A percentile compares a stretch with the other conserved stretches of the same genome.
phyloP scores from a whole-genome alignment of 2,797 vertebrate genomes.

The Anguilla megastoma region DNA sequence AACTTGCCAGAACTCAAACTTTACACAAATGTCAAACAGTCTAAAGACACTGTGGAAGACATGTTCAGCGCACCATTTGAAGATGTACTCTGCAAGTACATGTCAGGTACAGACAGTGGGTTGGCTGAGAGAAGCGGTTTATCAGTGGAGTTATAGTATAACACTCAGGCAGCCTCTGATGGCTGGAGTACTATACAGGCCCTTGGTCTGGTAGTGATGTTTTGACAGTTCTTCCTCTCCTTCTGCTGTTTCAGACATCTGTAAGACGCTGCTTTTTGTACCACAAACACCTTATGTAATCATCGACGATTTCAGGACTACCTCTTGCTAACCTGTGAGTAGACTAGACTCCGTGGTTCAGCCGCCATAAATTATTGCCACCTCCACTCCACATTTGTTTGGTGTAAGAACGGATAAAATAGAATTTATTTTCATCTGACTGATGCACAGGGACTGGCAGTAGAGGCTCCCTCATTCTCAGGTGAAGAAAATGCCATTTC shows the following conservation, averaged over 20 bases:
- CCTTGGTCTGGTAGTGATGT: neutral
- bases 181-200: neutral
- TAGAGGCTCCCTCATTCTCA: no score
- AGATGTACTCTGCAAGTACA: neutral
- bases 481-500: no score
- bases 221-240: neutral
- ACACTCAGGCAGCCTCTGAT: neutral
- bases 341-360: neutral
- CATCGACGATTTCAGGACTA: neutral
- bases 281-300: neutral
- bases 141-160: neutral
- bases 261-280: neutral
- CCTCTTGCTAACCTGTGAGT: neutral
- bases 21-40: neutral
- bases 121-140: neutral
- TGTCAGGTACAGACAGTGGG: neutral
- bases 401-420: neutral
- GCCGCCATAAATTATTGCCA: neutral
- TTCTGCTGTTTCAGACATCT: neutral
- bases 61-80: neutral
- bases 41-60: neutral
- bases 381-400: neutral
- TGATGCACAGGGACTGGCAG: no score
- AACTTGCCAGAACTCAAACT: neutral
- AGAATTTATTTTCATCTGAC: no score